phyloP scores from a whole-genome alignment of 2,888 invertebrate species.

The Chalcis sispes region DNA sequence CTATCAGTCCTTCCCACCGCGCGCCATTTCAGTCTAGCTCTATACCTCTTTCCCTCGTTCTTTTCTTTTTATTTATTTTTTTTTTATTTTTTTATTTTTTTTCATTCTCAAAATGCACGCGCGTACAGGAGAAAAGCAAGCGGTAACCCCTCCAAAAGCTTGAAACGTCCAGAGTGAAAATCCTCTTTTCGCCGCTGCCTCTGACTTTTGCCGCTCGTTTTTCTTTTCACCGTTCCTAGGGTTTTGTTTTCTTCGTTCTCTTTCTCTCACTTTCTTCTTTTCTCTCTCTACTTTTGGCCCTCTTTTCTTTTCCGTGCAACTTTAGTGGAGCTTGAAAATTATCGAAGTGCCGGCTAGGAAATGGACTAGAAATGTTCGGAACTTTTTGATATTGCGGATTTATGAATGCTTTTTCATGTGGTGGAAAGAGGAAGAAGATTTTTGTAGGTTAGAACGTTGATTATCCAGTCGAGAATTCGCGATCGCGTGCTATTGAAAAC shows the following conservation, averaged over 20 bases:
- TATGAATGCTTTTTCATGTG: neutral
- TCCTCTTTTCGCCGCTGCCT: constrained; percentile 18
- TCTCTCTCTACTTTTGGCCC: constrained; percentile 1
- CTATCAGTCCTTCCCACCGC: constrained; percentile 25
- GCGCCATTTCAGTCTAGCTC: constrained; percentile 8
- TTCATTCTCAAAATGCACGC: neutral
- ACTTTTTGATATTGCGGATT: constrained; percentile 30
- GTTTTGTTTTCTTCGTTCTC: constrained; percentile 22
- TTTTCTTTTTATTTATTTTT: no score
- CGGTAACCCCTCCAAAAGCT: constrained; percentile 12
- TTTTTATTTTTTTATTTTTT: no score
- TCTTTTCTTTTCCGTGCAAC: neutral
- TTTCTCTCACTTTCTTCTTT: neutral
- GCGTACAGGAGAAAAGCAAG: neutral
- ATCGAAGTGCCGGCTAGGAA: constrained; percentile 5
- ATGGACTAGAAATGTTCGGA: neutral
- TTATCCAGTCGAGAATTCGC: neutral
- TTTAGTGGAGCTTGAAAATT: constrained; percentile 27
- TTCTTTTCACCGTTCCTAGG: constrained; percentile 19
- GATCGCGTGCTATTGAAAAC: neutral
- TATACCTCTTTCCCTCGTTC: neutral
- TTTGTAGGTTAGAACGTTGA: neutral
- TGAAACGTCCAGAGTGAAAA: constrained; percentile 30
- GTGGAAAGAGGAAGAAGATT: constrained; percentile 5
- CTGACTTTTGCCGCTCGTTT: constrained; percentile 28